Evolutionary conservation across 2,113 vertebrate genomes (phyloP), one percentile per base, ranked within the genome.

Genomic region (Sinocyclocheilus grahami): DNA sequence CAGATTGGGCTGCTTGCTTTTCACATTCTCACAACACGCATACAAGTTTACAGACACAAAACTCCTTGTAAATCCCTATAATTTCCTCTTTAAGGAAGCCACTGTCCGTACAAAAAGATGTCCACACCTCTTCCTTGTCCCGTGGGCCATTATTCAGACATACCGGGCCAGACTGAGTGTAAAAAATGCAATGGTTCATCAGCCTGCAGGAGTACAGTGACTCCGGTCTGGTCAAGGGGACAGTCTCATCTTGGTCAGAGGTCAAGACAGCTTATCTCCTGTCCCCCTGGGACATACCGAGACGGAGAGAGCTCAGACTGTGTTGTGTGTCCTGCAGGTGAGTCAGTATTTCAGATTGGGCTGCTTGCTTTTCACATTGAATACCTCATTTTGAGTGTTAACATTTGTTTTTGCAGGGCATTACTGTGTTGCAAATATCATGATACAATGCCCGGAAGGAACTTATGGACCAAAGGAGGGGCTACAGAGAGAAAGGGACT

Each of bases 401-500:
- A 39, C 22, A 16, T 63, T 39, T 75, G 60, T 83, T 67, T n/a
- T 81, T 20, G 86, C 27, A 97, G 97, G 96, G 86, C 90, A 95
- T 89, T 96, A 95, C 90, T 96, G 95, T 83, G 86, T 91, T 22
- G 91, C 90, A 77, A 93, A 93, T 63, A 80, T 89, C 1, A 87
- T 88, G 69, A 51, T 91, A 6, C 93, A 91, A 0, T 97, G 96
- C 91, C 96, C 94, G 71, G 92, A 93, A 58, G 95, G 96, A 84
- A 97, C 87, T 46, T 97, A 94, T 85, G 92, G 95, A 37, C 60
- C 90, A 39, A 93, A 89, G 87, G 93, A 95, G 80, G 94, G 92
- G 76, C 39, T 90, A 37, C 90, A 88, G 72, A 89, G 89, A 76
- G 83, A 91, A 86, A 94, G 85, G 62, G 93, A 94, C 89, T 95